Evolutionary conservation across 1,140 invertebrate species (phyloP).

Genomic region (Pristionchus pacificus): DNA sequence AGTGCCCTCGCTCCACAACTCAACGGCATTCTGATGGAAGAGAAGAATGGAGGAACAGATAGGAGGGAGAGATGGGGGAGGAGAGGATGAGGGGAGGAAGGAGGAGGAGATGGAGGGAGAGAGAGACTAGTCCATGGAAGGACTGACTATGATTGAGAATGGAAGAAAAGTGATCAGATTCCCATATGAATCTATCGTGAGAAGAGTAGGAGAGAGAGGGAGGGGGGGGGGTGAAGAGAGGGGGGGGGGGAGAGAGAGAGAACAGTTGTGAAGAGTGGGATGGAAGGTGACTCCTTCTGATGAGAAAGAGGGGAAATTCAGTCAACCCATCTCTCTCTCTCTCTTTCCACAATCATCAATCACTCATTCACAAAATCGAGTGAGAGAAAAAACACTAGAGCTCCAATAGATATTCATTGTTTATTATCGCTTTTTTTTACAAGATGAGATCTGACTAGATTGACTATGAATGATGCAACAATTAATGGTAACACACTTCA

Average conservation of each 20-base stretch:
- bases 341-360: not conserved
- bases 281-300: too few relatives aligned
- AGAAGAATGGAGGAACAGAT: not conserved
- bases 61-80: constrained; percentile 1
- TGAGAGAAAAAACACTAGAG: too few relatives aligned
- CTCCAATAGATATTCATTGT: too few relatives aligned
- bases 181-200: too few relatives aligned
- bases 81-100: not conserved
- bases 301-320: not conserved
- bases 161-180: not conserved
- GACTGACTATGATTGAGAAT: constrained; percentile 15
- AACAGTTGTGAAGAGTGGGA: too few relatives aligned
- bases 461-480: too few relatives aligned
- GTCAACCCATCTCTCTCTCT: not conserved
- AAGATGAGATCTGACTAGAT: too few relatives aligned
- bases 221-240: not conserved
- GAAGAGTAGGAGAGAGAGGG: constrained; percentile 10
- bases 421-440: too few relatives aligned
- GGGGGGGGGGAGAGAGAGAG: not conserved
- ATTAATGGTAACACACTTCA: too few relatives aligned
- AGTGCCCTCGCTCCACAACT: constrained; percentile 45
- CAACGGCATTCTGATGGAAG: constrained; percentile 31
- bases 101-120: not conserved
- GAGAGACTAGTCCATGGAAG: constrained; percentile 4
- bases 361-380: too few relatives aligned